Conservation (phyloP, 1,140 invertebrate genomes). For the Oryctes rhinoceros region DNA sequence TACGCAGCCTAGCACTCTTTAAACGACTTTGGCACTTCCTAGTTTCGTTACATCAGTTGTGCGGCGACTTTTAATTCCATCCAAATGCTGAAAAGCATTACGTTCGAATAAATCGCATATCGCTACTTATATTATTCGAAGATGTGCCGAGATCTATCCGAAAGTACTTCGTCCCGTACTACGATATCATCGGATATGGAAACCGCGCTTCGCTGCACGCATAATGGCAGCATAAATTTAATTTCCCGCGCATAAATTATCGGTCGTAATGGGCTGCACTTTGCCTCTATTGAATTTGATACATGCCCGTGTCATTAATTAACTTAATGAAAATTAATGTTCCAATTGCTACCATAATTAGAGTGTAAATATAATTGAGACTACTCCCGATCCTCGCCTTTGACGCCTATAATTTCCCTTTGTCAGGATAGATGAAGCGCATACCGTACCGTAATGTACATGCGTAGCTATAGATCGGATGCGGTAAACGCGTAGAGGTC, state of each 20-base stretch:
- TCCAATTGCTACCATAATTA: constrained; percentile 26
- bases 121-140: too few relatives aligned
- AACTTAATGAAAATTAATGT: constrained; percentile 36
- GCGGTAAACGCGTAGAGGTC: too few relatives aligned
- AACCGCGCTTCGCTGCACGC: constrained; percentile 1
- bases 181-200: neutral
- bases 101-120: too few relatives aligned
- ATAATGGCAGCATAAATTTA: constrained; percentile 15
- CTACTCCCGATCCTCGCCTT: neutral
- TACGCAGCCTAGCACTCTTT: too few relatives aligned
- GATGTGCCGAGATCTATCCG: too few relatives aligned
- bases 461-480: too few relatives aligned
- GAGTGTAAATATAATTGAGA: constrained; percentile 4
- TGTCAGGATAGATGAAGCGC: neutral
- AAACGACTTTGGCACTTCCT: too few relatives aligned
- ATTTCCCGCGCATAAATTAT: constrained; percentile 28
- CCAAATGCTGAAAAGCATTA: too few relatives aligned
- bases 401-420: neutral
- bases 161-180: too few relatives aligned
- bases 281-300: constrained; percentile 31
- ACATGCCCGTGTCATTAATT: constrained; percentile 27
- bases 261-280: neutral
- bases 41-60: too few relatives aligned
- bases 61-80: too few relatives aligned
- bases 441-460: too few relatives aligned